These are phyloP conservation scores for Amiota communis DNA, from an alignment of 2,888 invertebrate species.

Conservation along the genomic window DNA sequence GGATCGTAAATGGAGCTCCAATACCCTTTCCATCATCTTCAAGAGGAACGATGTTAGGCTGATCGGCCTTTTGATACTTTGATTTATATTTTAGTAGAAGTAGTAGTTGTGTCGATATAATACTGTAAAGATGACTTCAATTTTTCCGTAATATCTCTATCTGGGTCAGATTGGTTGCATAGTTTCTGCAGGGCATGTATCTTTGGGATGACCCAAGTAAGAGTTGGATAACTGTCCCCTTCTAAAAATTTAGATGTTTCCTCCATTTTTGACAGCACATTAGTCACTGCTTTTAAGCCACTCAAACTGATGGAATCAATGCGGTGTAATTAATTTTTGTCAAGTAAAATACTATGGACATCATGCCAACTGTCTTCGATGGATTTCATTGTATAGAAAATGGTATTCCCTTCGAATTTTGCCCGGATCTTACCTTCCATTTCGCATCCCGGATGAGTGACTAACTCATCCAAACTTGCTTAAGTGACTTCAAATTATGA, in stretches of 20 bases:
- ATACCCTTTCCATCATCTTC: no score
- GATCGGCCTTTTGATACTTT: neutral
- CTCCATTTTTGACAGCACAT: neutral
- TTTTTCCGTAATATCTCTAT: no score
- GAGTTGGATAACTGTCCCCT: neutral
- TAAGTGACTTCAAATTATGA: no score
- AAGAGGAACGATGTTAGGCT: no score
- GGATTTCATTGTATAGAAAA: neutral
- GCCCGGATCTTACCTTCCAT: no score
- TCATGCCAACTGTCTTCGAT: slow-evolving; percentile 8
- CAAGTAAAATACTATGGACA: neutral
- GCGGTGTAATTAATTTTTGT: neutral
- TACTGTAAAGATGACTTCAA: neutral
- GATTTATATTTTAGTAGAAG: neutral
- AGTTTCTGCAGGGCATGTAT: no score
- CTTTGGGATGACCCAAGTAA: neutral
- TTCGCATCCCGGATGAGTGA: no score
- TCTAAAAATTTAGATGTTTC: neutral
- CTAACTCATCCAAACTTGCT: no score
- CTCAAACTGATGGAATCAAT: neutral
- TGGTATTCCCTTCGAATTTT: no score
- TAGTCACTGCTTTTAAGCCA: neutral
- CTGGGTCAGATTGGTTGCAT: no score
- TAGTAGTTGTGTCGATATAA: neutral
- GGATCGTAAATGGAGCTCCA: no score